Evolutionary conservation across 1,140 invertebrate species (phyloP).

Genomic region (Bombus ignitus): DNA sequence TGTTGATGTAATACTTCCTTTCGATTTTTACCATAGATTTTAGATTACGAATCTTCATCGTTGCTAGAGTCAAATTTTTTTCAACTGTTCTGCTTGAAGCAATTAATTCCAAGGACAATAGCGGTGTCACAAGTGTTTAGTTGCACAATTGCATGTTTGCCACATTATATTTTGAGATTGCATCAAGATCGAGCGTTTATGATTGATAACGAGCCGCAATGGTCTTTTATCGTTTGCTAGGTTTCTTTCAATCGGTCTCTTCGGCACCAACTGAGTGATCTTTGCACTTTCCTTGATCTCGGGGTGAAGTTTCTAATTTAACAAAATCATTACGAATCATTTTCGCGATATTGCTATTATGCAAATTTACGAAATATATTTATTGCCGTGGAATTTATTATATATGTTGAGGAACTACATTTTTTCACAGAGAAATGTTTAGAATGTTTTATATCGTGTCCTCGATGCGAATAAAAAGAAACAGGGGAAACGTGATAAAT

Average conservation of each 20-base stretch:
- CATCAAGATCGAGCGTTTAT: constrained; percentile 2
- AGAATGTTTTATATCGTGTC: neutral
- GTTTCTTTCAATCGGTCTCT: neutral
- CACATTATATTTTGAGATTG: neutral
- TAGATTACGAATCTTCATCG: neutral
- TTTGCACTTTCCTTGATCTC: constrained; percentile 34
- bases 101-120: neutral
- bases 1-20: neutral
- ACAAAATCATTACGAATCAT: neutral
- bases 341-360: neutral
- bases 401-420: neutral
- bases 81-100: neutral
- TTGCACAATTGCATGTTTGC: neutral
- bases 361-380: neutral
- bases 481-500: constrained; percentile 22
- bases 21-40: neutral
- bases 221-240: constrained; percentile 2
- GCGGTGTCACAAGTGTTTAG: neutral
- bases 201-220: constrained; percentile 2
- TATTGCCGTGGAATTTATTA: neutral
- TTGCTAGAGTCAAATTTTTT: neutral
- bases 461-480: neutral
- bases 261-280: neutral
- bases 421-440: neutral
- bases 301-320: neutral